Conservation (phyloP, 2,888 invertebrate genomes). For the Gnatocerus cornutus region DNA sequence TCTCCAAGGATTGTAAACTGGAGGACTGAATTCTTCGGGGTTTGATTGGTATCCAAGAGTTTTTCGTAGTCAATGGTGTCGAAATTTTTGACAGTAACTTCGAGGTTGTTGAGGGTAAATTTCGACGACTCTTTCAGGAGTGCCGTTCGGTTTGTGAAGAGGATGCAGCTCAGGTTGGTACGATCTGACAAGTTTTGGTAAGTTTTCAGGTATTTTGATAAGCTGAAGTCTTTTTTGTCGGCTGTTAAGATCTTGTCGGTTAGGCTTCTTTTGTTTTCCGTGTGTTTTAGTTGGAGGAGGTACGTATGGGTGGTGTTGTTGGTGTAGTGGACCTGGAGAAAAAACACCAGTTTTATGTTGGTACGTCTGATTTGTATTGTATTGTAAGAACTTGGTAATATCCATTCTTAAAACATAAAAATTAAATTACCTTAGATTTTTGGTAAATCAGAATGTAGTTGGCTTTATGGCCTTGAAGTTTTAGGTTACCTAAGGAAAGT, state of each 20-base stretch:
- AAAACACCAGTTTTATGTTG: too few relatives aligned
- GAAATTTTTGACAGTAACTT: background rate
- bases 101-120: background rate
- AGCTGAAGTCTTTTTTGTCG: slow-evolving; percentile 23
- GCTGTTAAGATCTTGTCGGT: background rate
- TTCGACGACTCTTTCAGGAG: background rate
- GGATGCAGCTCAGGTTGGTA: slow-evolving; percentile 1
- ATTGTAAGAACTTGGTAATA: too few relatives aligned
- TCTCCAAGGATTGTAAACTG: slow-evolving; percentile 2
- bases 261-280: slow-evolving; percentile 6
- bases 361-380: too few relatives aligned
- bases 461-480: too few relatives aligned
- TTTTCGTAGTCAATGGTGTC: background rate
- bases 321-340: background rate
- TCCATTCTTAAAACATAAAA: too few relatives aligned
- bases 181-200: background rate
- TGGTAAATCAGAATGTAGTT: too few relatives aligned
- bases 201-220: slow-evolving; percentile 8
- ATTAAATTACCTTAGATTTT: too few relatives aligned
- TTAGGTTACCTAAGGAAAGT: too few relatives aligned
- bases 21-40: background rate
- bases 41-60: slow-evolving; percentile 2
- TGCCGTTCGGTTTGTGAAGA: slow-evolving; percentile 18
- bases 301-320: slow-evolving; percentile 4
- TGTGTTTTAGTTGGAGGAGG: slow-evolving; percentile 19